A percentile compares a stretch with the other conserved stretches of the same genome.
These are phyloP conservation scores for Sebastes melanostomus DNA, from an alignment of 2,797 vertebrate genomes.

Conservation along the genomic window DNA sequence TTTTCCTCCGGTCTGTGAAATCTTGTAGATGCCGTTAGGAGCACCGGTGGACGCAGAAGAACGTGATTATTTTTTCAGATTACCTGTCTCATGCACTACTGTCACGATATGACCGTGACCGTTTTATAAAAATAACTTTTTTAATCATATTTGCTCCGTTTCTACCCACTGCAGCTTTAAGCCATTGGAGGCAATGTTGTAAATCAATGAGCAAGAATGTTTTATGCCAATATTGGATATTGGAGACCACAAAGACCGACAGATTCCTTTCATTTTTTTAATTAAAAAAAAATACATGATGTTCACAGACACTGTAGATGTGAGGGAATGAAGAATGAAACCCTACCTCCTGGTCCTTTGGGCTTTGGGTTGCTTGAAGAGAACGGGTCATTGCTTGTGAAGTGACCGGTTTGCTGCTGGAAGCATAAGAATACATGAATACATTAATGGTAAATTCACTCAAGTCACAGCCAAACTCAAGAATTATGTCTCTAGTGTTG, in stretches of 20 bases:
- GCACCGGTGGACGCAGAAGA: too few species aligned
- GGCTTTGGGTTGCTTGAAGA: conserved; percentile 86
- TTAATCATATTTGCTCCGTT: too few species aligned
- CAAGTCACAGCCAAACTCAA: background rate
- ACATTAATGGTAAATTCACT: background rate
- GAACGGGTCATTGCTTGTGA: conserved; percentile 91
- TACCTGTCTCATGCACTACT: too few species aligned
- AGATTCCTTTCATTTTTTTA: background rate
- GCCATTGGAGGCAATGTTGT: background rate
- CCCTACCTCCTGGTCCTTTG: conserved; percentile 93
- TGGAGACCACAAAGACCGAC: background rate
- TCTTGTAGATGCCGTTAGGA: too few species aligned
- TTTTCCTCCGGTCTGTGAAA: too few species aligned
- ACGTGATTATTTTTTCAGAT: too few species aligned
- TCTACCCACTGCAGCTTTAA: background rate
- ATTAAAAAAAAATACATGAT: background rate
- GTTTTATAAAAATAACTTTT: too few species aligned
- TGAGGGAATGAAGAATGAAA: background rate
- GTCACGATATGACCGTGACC: too few species aligned
- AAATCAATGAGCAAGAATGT: background rate
- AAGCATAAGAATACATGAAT: background rate
- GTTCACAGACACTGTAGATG: background rate
- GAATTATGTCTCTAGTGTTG: too few species aligned
- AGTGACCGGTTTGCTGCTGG: conserved; percentile 85
- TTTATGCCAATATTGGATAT: background rate